These are phyloP conservation scores for Siniperca obscura DNA, from an alignment of 2,797 vertebrate species.

Conservation along the genomic window DNA sequence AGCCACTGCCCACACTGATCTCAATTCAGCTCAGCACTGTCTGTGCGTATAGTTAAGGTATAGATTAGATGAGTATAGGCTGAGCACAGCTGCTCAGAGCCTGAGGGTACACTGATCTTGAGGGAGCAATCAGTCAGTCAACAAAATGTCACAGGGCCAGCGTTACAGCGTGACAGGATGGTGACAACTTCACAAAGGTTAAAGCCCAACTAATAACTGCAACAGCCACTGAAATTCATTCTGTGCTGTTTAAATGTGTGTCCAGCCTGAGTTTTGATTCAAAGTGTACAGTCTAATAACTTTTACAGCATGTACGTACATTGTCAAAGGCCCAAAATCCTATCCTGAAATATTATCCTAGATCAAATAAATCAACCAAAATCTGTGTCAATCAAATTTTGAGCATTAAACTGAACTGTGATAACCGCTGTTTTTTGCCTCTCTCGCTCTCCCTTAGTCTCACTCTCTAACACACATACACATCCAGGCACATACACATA, in stretches of 20 bases:
- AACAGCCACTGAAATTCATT: constrained; percentile 62
- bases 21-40: constrained; percentile 63
- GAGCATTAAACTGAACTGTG: constrained; percentile 54
- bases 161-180: constrained; percentile 78
- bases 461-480: constrained; percentile 17
- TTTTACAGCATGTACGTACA: constrained; percentile 23
- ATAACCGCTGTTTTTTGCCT: constrained; percentile 51
- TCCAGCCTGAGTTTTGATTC: constrained; percentile 28
- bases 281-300: constrained; percentile 44
- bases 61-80: constrained; percentile 76
- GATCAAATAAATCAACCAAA: constrained; percentile 59
- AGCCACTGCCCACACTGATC: constrained; percentile 68
- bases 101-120: constrained; percentile 76
- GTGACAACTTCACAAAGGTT: constrained; percentile 84
- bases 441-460: constrained; percentile 22
- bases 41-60: constrained; percentile 77
- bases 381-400: constrained; percentile 57
- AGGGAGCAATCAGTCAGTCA: constrained; percentile 83
- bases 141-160: constrained; percentile 87
- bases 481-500: constrained; percentile 31
- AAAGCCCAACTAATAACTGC: constrained; percentile 77
- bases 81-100: constrained; percentile 77
- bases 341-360: constrained; percentile 26
- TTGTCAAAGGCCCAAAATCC: constrained; percentile 26
- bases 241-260: constrained; percentile 25